These are phyloP conservation scores for Hydriomena furcata DNA, from an alignment of 2,888 invertebrate species.

Conservation along the genomic window DNA sequence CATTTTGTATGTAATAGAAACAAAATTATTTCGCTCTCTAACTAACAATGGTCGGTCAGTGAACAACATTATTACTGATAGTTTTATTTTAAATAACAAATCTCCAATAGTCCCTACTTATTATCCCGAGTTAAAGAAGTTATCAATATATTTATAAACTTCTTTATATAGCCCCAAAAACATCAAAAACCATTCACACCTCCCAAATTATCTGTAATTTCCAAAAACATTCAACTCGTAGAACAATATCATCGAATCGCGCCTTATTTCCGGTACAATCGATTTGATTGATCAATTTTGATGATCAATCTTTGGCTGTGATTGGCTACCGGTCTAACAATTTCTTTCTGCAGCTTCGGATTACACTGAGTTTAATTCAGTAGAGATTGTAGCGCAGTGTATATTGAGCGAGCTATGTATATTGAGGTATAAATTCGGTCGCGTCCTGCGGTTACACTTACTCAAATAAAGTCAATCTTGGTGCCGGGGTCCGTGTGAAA, in stretches of 20 bases:
- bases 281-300: slow-evolving; percentile 82
- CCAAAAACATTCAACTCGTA: slow-evolving; percentile 65
- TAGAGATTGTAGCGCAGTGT: slow-evolving; percentile 44
- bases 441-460: slow-evolving; percentile 75
- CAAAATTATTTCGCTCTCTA: background rate
- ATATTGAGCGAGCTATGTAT: slow-evolving; percentile 55
- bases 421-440: slow-evolving; percentile 50
- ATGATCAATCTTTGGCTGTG: slow-evolving; percentile 77
- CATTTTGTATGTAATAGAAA: slow-evolving; percentile 16
- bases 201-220: slow-evolving; percentile 46
- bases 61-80: too few species aligned
- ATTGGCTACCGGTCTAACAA: slow-evolving; percentile 75
- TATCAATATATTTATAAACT: background rate
- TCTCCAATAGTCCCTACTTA: background rate
- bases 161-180: background rate
- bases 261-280: slow-evolving; percentile 80
- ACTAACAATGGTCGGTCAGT: too few species aligned
- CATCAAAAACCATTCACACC: slow-evolving; percentile 33
- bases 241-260: slow-evolving; percentile 68
- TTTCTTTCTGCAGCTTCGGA: slow-evolving; percentile 61
- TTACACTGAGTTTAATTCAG: slow-evolving; percentile 61
- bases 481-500: slow-evolving; percentile 78
- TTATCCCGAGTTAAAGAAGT: slow-evolving; percentile 1
- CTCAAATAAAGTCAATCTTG: slow-evolving; percentile 83
- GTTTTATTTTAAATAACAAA: background rate